Conservation (phyloP, 2,797 vertebrate genomes). For the Petrocephalus sullivani region DNA sequence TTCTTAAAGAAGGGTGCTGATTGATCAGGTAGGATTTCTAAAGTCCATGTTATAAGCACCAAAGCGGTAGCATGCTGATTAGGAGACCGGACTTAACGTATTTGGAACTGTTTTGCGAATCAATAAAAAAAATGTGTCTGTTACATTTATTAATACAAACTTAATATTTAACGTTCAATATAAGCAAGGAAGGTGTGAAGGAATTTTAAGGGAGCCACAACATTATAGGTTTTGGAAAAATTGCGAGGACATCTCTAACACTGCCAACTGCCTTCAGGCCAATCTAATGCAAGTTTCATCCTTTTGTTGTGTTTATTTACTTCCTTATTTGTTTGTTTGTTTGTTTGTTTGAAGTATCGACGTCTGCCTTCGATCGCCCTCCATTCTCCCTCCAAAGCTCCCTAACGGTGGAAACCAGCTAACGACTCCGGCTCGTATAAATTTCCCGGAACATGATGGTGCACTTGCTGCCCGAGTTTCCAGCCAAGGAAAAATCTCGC, state of each 20-base stretch:
- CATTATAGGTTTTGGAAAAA: background rate
- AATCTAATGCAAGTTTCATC: background rate
- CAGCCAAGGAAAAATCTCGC: background rate
- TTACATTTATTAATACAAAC: constrained; percentile 1
- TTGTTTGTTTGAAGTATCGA: background rate
- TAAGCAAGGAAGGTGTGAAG: background rate
- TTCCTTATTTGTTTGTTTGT: background rate
- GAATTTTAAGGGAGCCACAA: background rate
- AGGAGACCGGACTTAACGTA: background rate
- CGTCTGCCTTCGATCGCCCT: background rate
- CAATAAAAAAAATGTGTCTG: background rate
- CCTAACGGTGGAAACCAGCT: background rate
- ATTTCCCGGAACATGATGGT: constrained; percentile 3
- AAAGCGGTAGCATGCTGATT: background rate
- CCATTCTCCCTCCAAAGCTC: background rate
- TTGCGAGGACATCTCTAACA: background rate
- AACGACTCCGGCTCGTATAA: background rate
- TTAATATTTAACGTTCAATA: background rate
- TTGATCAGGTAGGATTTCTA: background rate
- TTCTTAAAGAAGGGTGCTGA: background rate
- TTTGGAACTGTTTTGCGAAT: background rate
- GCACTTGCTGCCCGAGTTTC: background rate
- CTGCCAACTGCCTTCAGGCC: background rate
- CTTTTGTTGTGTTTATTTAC: background rate
- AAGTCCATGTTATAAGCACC: background rate